Evolutionary conservation across 2,113 vertebrate species (phyloP).

Genomic region (Rhynchomys soricoides): DNA sequence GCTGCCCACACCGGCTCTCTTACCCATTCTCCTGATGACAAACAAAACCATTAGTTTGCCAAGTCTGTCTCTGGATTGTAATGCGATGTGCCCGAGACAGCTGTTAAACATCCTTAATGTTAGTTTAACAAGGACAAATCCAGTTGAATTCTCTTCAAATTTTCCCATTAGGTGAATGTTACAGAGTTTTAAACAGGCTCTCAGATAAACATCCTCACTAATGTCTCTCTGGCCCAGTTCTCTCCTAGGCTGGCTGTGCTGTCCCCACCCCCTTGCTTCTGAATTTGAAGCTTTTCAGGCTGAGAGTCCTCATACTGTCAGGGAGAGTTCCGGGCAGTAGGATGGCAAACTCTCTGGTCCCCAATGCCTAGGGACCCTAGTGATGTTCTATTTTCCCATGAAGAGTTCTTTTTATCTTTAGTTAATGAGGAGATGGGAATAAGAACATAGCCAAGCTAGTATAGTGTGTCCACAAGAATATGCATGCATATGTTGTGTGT

Average conservation of each 20-base stretch:
- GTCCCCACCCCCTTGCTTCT: not conserved
- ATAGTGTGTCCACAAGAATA: not conserved
- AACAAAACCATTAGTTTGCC: conserved; percentile 73
- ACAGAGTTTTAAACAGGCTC: conserved; percentile 74
- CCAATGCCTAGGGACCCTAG: not conserved
- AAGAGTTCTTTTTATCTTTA: not conserved
- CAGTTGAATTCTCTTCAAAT: conserved; percentile 80
- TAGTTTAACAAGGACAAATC: conserved; percentile 81
- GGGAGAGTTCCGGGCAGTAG: accelerated
- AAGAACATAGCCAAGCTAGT: no score
- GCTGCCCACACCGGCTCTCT: not conserved
- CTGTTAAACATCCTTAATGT: conserved; percentile 78
- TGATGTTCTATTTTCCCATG: not conserved
- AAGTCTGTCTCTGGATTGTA: conserved; percentile 29
- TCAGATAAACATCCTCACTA: conserved; percentile 66
- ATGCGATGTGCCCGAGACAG: conserved; percentile 64
- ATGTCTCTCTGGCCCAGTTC: conserved; percentile 51
- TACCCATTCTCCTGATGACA: conserved; percentile 64
- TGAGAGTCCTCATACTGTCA: not conserved
- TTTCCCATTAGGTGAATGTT: conserved; percentile 81
- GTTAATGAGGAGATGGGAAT: not conserved
- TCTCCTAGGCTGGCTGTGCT: not conserved
- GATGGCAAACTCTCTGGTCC: not conserved
- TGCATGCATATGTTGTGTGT: not conserved
- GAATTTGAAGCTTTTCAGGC: not conserved